These are phyloP conservation scores for Paedocypris sp. DNA, from an alignment of 2,113 vertebrate genomes.

Conservation along the genomic window DNA sequence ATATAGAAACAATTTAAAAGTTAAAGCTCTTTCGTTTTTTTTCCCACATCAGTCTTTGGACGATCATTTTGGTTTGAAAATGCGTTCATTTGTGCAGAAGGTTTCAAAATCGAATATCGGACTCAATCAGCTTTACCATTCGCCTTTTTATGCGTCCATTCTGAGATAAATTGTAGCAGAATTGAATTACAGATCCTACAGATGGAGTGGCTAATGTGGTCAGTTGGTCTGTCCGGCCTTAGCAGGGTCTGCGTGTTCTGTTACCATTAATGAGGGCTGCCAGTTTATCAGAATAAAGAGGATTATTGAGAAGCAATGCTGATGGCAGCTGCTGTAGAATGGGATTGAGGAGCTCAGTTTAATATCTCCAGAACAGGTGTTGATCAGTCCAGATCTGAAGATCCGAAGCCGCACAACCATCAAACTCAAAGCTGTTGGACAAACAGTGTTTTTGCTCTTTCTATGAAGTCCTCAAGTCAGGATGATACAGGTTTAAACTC, in stretches of 20 bases:
- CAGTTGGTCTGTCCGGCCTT: slow-evolving; percentile 8
- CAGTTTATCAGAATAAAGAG: slow-evolving; percentile 41
- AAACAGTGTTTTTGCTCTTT: not conserved
- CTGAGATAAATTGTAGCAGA: not conserved
- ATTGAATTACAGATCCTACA: not conserved
- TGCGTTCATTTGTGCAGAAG: no score
- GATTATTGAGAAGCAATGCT: slow-evolving; percentile 41
- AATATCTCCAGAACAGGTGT: slow-evolving; percentile 8
- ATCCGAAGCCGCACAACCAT: not conserved
- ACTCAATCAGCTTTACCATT: no score
- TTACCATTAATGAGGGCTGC: slow-evolving; percentile 6
- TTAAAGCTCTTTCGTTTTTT: no score
- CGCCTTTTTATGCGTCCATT: no score
- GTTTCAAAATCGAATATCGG: no score
- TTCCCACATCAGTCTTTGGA: no score
- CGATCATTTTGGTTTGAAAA: no score
- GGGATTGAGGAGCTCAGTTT: slow-evolving; percentile 9
- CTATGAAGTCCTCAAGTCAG: not conserved
- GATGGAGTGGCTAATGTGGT: not conserved
- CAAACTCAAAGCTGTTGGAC: no score
- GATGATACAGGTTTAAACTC: not conserved
- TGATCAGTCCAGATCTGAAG: not conserved
- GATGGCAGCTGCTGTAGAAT: slow-evolving; percentile 3
- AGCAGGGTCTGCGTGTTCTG: slow-evolving; percentile 2
- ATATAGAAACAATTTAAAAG: no score